A percentile compares a stretch with the other conserved stretches of the same genome.
Conservation (phyloP, 2,797 vertebrate species). For the Coreius guichenoti region DNA sequence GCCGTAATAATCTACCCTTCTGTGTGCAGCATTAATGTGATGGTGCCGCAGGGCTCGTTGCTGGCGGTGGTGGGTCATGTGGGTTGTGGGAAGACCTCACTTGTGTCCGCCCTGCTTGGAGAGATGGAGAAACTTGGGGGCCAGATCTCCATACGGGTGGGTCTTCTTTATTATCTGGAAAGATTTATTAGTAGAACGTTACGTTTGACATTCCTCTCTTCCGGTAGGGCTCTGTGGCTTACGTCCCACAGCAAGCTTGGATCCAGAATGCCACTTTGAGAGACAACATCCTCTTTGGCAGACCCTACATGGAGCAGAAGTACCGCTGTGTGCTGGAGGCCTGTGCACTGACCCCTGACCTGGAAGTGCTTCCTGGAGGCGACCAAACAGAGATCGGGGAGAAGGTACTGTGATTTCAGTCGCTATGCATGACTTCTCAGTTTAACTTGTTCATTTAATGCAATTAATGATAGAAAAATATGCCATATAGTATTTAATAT, state of each 20-base stretch:
- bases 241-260: conserved; percentile 97
- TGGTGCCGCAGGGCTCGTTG: conserved; percentile 89
- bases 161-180: conserved; percentile 52
- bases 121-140: conserved; percentile 97
- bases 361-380: conserved; percentile 92
- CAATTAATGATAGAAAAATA: not conserved
- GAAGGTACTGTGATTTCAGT: conserved; percentile 81
- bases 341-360: conserved; percentile 90
- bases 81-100: conserved; percentile 95
- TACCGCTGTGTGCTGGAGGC: conserved; percentile 86
- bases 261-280: conserved; percentile 94
- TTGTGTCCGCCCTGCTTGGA: conserved; percentile 91
- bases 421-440: not conserved
- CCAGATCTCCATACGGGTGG: conserved; percentile 86
- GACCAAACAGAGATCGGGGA: conserved; percentile 97
- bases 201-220: not conserved
- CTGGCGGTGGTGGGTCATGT: conserved; percentile 94
- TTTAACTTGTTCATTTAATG: not conserved
- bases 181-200: not conserved
- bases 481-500: not conserved
- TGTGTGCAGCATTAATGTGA: conserved; percentile 83
- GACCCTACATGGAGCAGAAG: conserved; percentile 79
- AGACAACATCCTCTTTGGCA: conserved; percentile 95
- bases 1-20: not conserved
- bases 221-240: conserved; percentile 91